Base-by-base conservation (phyloP, 2,113 vertebrate species). In the Pycnonotus jocosus region DNA sequence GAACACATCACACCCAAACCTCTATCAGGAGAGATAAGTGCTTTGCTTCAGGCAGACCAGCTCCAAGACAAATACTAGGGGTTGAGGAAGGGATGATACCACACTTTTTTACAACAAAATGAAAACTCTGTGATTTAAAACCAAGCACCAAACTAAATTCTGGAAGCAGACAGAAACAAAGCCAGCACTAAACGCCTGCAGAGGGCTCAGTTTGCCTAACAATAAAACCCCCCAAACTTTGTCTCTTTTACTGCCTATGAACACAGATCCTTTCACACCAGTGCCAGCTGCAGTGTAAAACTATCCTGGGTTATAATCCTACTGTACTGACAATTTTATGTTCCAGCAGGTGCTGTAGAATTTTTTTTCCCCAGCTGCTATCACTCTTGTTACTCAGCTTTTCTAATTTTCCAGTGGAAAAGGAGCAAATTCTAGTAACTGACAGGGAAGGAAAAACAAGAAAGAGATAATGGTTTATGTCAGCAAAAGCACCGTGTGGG, bases 231-330 rank as follows among this genome's bases (percentile, higher is more conserved):
- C 40, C n/a, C 30, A 81, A 72, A 81, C 47, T 88, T 88, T 23
- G 30, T 45, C 21, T 70, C n/a, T 69, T 27, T 17, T 48, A 17
- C 28, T 87, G 44, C 28, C 38, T 64, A 53, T 30, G 37, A 80
- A 87, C 50, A 85, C 28, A 90, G 61, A 79, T 27, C 53, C 37
- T 76, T 92, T 92, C 61, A 79, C 40, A 61, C 27, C 38, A 72
- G 40, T 18, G 50, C 53, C 89, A 95, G 87, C 84, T 96, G 95
- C 73, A 90, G 42, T 27, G 54, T 81, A 95, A 95, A 95, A 71
- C 17, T 79, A 95, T 56, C 33, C 86, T 69, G 64, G 47, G 53
- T 37, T 65, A 56, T 91, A 94, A 94, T 92, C 73, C 60, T 57
- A 31, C n/a, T 80, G 81, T 37, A 21, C 15, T 69, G 77, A 58